Evolutionary conservation across 1,140 invertebrate genomes (phyloP), one percentile per base, ranked within the genome.

Genomic region (Aphelinus certus): DNA sequence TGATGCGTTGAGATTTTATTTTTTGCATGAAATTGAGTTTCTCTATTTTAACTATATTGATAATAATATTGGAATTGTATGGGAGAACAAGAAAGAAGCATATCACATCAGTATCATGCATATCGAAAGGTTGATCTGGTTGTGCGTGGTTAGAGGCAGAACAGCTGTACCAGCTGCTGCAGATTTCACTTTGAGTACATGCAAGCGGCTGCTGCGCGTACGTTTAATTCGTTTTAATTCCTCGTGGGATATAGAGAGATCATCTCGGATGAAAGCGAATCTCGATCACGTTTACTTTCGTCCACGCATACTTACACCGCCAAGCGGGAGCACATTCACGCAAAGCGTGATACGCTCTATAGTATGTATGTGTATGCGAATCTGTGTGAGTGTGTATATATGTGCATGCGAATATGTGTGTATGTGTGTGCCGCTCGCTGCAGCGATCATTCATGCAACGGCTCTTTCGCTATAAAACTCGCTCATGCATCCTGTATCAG

Each of bases 271-370:
- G 73, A 75, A 75, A 75, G 67, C 46, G 73, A 75, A 70, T 70
- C 73, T 70, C 53, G 46, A 75, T 75, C 73, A 9, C 65, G 58
- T 63, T 68, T 69, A 67, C 71, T 73, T 73, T 75, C 73, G 45
- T 69, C 9, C 5, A 3, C 9, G 45, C 58, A 56, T 45, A 26
- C 46, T 26, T 4, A 45, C 5, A 3, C 43, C 49, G 43, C 0
- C 26, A 3, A 1, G 53, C 67, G 48, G 47, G 56, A 4, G 55
- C 26, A 67, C 71, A 67, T 73, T 67, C 56, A 67, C 53, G 64
- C 71, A 67, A 51, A 46, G 55, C 42, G 51, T 47, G 45, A 46
- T 65, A 49, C 55, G 55, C 56, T 7, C 9, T 72, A 48, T 45
- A 49, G 58, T 42, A 10, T 57, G 57, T 7, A 42, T 43, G 45